Conservation (phyloP, 2,888 invertebrate genomes). For the Yponomeuta plumbellus region DNA sequence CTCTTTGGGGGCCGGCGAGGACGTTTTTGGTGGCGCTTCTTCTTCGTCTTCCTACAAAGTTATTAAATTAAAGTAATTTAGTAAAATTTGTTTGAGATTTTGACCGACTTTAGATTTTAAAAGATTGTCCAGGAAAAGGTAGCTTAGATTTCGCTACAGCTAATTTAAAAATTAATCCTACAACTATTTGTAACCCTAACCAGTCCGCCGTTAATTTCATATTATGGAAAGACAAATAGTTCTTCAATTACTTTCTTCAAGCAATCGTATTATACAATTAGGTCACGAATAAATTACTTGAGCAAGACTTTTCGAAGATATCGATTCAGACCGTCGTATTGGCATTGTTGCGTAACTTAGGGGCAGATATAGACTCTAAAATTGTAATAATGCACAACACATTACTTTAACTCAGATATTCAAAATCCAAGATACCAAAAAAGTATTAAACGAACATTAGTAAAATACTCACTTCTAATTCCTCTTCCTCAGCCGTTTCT, state of each 20-base stretch:
- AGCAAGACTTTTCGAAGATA: no score
- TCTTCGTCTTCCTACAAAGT: conserved; percentile 34
- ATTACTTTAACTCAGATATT: background rate
- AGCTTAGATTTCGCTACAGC: no score
- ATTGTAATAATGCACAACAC: background rate
- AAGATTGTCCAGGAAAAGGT: background rate
- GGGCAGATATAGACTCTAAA: background rate
- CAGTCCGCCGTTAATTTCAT: no score
- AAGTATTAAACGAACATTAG: background rate
- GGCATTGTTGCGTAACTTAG: no score
- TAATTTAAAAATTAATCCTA: no score
- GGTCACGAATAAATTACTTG: no score
- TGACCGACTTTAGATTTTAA: background rate
- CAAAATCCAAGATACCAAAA: background rate
- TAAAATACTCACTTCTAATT: conserved; percentile 6
- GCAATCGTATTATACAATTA: no score
- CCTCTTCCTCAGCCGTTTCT: conserved; percentile 24
- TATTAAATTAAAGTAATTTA: background rate
- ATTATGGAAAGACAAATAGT: no score
- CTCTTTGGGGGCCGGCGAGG: conserved; percentile 34
- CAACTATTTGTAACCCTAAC: no score
- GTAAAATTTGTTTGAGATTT: no score
- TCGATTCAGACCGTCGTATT: no score
- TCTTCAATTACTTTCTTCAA: no score
- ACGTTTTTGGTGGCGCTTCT: conserved; percentile 23